Base-by-base conservation (phyloP, 2,113 vertebrate species). In the Myodes glareolus region DNA sequence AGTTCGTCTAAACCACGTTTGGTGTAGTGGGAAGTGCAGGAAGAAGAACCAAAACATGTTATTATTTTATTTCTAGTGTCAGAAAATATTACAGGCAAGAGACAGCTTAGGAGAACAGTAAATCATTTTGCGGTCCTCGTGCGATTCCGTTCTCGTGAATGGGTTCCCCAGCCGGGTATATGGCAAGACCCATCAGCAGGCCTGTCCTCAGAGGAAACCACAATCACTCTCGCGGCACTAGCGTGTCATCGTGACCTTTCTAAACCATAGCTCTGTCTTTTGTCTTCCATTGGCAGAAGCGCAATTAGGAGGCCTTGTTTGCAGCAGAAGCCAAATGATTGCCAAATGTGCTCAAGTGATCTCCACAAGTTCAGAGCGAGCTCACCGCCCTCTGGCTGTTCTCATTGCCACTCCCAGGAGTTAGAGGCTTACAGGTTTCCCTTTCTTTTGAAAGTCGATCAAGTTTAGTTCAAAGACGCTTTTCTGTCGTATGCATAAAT, bases 361-460 rank as follows among this genome's bases (percentile, higher is more conserved):
- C 96, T 96, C 94, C 73, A 61, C 94, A 96, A 91, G 96, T 94
- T 76, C 5, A 39, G 87, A 86, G 91, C 90, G 75, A 95, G 91
- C 97, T 94, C 76, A 72, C 14, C 73, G 81, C 92, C 96, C 96
- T 94, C 95, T 84, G 95, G 96, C 98, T 96, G n/a, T 98, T 97
- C 96, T 70, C 80, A 82, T 73, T 89, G 91, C 95, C 96, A 84
- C 96, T 97, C 95, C 97, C 95, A 95, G 52, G 81, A 96, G 90
- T 92, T 86, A 94, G 23, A 95, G 63, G 91, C 96, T 96, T 95
- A 87, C 96, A 84, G 61, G 93, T 94, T 94, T 95, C 80, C 80
- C 88, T 96, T 97, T 96, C 94, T 97, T 97, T 95, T 97, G 91
- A 98, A 97, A 96, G 92, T 95, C 96, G 91, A 97, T 96, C 85